Conservation (phyloP, 2,113 vertebrate species). For the Stegostoma tigrinum region DNA sequence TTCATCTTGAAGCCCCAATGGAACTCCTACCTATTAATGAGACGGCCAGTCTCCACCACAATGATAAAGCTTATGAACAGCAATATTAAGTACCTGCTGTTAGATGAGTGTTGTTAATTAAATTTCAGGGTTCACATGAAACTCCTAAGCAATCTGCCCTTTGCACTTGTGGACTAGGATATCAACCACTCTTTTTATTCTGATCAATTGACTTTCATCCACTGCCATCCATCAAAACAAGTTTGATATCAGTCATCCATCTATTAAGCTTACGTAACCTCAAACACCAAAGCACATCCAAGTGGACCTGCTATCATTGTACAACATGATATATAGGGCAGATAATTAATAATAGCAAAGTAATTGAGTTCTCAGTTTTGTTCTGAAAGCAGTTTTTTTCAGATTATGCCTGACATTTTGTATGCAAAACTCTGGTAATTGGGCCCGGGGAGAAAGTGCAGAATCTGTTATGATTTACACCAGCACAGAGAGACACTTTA, state of each 20-base stretch:
- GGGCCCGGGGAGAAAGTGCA: neutral
- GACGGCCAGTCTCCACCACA: neutral
- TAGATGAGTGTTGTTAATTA: neutral
- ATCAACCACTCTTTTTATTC: neutral
- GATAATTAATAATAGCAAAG: neutral
- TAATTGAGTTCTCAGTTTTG: neutral
- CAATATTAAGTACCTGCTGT: neutral
- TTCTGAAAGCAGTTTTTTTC: neutral
- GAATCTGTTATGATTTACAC: neutral
- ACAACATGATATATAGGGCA: neutral
- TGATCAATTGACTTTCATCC: neutral
- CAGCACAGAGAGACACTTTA: neutral
- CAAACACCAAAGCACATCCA: neutral
- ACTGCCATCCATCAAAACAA: neutral
- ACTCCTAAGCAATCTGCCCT: neutral
- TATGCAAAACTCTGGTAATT: neutral
- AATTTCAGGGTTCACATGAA: conserved; percentile 7
- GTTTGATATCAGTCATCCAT: neutral
- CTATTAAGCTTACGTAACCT: neutral
- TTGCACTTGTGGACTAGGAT: neutral
- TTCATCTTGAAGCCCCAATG: neutral
- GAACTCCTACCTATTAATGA: neutral
- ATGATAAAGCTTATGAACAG: neutral
- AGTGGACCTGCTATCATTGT: neutral
- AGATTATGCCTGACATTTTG: neutral